Evolutionary conservation across 2,113 vertebrate species (phyloP).

Genomic region (Rousettus leschenaultii): DNA sequence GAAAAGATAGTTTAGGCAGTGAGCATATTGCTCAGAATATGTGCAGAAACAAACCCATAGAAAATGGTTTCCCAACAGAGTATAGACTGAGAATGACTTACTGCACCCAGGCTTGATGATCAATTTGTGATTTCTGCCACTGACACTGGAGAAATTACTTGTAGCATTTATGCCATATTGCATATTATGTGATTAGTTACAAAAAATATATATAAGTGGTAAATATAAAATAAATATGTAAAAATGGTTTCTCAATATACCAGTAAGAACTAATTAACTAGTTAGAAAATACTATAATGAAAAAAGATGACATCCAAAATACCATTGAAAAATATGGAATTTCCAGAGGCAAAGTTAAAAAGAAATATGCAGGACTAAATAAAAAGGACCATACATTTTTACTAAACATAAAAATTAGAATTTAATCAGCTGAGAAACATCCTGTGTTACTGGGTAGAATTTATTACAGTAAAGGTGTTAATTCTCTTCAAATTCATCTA

Average conservation of each 20-base stretch:
- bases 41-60: not conserved
- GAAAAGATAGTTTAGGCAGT: not conserved
- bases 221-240: conserved; percentile 47
- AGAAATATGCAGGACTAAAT: conserved; percentile 51
- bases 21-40: not conserved
- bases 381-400: conserved; percentile 55
- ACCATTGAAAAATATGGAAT: conserved; percentile 41
- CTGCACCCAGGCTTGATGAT: not conserved
- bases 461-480: conserved; percentile 44
- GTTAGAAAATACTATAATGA: conserved; percentile 21
- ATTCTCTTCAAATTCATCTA: conserved; percentile 3
- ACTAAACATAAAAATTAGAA: conserved; percentile 64
- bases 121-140: not conserved
- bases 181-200: not conserved
- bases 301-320: conserved; percentile 49
- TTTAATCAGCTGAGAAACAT: conserved; percentile 47
- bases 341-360: conserved; percentile 52
- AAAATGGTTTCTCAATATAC: conserved; percentile 31
- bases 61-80: not conserved
- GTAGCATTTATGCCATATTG: not conserved
- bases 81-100: not conserved
- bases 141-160: not conserved
- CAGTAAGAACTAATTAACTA: conserved; percentile 48
- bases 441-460: conserved; percentile 1
- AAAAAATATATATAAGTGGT: not conserved